Percentiles rank a stretch among this genome's conserved stretches.
Evolutionary conservation across 2,113 vertebrate genomes (phyloP).

Genomic region (Lota lota): DNA sequence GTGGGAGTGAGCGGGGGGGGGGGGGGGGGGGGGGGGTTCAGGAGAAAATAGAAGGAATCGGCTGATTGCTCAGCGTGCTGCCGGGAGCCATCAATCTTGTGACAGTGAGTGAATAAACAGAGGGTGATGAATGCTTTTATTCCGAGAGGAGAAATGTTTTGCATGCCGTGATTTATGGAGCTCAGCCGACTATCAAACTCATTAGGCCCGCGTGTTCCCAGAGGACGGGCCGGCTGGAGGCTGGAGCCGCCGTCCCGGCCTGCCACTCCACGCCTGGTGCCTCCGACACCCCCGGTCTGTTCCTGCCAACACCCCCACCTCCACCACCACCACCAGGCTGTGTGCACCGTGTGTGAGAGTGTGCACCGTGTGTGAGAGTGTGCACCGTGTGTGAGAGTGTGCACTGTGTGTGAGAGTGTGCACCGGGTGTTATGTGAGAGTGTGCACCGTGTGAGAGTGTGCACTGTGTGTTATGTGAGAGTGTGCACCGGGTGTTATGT

Average conservation of each 20-base stretch:
- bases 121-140: conserved; percentile 99
- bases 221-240: conserved; percentile 83
- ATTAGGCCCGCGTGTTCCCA: conserved; percentile 95
- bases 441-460: no score
- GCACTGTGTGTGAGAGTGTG: no score
- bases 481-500: no score
- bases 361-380: neutral
- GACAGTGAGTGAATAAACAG: conserved; percentile 98
- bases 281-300: conserved; percentile 31
- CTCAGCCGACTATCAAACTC: conserved; percentile 99
- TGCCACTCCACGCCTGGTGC: conserved; percentile 27
- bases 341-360: neutral
- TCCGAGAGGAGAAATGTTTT: conserved; percentile 99
- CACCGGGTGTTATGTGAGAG: no score
- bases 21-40: conserved; percentile 61
- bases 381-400: no score
- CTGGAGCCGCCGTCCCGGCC: conserved; percentile 75
- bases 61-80: conserved; percentile 82
- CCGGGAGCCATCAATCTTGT: conserved; percentile 95
- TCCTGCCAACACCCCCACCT: conserved; percentile 26
- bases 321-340: conserved; percentile 18
- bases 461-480: no score
- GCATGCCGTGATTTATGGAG: conserved; percentile 99
- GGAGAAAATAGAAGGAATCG: conserved; percentile 24
- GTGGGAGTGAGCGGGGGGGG: conserved; percentile 60